Evolutionary conservation across 2,113 vertebrate species (phyloP).

Genomic region (Myiopsitta monachus): DNA sequence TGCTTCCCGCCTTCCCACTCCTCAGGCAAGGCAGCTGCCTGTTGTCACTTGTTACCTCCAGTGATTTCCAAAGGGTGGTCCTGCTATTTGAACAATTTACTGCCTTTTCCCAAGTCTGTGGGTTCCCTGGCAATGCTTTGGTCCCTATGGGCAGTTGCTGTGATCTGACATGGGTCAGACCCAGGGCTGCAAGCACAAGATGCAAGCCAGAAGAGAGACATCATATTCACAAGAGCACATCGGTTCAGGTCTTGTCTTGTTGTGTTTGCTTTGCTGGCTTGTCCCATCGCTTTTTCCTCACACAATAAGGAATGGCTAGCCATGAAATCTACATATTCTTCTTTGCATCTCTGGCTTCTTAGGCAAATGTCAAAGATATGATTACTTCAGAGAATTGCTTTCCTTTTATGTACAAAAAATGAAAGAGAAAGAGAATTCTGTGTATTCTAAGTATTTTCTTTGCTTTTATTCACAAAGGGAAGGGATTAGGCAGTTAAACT

Average conservation of each 20-base stretch:
- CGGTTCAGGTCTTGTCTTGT: background rate
- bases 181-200: background rate
- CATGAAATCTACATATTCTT: constrained; percentile 1
- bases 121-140: fast-evolving
- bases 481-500: background rate
- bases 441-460: background rate
- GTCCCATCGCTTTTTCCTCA: background rate
- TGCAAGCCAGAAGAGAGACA: background rate
- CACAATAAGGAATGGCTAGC: background rate
- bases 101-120: background rate
- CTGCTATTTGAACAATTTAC: background rate
- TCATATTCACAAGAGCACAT: background rate
- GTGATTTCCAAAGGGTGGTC: background rate
- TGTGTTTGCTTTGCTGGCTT: background rate
- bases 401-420: constrained; percentile 20
- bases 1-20: background rate
- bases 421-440: constrained; percentile 2
- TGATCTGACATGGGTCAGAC: background rate
- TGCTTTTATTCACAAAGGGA: background rate
- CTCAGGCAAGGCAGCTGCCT: background rate
- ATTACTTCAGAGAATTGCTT: background rate
- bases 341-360: background rate
- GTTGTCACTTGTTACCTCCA: background rate
- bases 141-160: background rate
- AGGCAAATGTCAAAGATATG: constrained; percentile 27